Evolutionary conservation across 2,113 vertebrate species (phyloP).

Genomic region (Myiopsitta monachus): DNA sequence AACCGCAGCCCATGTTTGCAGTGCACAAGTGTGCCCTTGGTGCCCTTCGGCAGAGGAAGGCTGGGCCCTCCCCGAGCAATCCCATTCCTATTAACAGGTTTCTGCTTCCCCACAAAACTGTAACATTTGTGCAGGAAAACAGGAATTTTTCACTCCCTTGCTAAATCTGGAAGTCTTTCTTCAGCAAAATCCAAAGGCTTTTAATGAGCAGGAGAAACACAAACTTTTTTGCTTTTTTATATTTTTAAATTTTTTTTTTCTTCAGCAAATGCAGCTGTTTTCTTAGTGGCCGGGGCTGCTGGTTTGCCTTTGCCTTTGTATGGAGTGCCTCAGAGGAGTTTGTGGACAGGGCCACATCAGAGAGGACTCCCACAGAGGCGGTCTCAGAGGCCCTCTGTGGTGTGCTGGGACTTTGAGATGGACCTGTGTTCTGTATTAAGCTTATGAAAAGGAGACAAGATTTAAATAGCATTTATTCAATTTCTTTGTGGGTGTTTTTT

Average conservation of each 20-base stretch:
- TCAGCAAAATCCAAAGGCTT: background rate
- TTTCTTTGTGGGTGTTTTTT: background rate
- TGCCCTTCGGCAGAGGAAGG: background rate
- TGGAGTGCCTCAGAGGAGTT: background rate
- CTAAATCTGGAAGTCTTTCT: background rate
- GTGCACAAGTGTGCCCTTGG: background rate
- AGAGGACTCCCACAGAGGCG: background rate
- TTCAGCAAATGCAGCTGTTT: background rate
- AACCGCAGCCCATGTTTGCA: background rate
- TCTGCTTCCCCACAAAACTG: background rate
- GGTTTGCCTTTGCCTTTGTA: background rate
- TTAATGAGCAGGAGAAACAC: background rate
- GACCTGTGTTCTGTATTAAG: constrained; percentile 1
- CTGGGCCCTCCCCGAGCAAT: background rate
- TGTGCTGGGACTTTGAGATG: background rate
- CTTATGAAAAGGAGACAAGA: background rate
- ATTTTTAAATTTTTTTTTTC: background rate
- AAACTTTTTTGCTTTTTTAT: background rate
- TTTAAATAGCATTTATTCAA: constrained; percentile 19
- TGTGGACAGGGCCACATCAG: background rate
- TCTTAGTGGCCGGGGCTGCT: background rate
- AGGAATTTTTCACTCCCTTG: background rate
- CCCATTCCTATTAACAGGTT: background rate
- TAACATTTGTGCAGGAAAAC: background rate
- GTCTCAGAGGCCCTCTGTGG: background rate